Evolutionary conservation across 2,888 invertebrate species (phyloP), one percentile per base, ranked within the genome.

Genomic region (Cephus runcator): DNA sequence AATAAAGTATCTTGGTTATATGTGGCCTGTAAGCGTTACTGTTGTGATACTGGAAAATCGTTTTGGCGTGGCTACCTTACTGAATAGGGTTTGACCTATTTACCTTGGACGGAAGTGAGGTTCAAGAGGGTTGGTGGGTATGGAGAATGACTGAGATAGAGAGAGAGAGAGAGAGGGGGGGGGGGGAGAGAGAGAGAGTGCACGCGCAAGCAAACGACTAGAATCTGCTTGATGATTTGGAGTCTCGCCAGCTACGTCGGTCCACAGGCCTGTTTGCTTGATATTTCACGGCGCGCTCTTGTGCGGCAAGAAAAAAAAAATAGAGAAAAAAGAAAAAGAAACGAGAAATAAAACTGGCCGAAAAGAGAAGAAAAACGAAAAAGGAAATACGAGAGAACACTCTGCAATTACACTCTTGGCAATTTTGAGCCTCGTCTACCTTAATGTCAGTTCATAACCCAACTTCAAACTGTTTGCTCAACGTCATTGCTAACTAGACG

Each of bases 211-310:
- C 80, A 81, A 79, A 34, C 82, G 79, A 79, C 79, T 75, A 78
- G 82, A 81, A 85, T 83, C 80, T 80, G 84, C 76, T 75, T 78
- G 79, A 76, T 82, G 69, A 33, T 33, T 69, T 69, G 69, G 69
- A 86, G 79, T 69, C 68, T 74, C 76, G 83, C 85, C 85, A 85
- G 81, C 75, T 74, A 80, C 76, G 80, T 76, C 82, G 81, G 81
- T 86, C 80, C 81, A 81, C 81, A 81, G 85, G 81, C 80, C 82
- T 81, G n/a, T 33, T 73, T 35, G 34, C 79, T 77, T 79, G 77
- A 75, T 81, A 79, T 84, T 79, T 79, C 84, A 23, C 75, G 78
- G 80, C 69, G 69, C 69, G 69, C 30, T 30, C 69, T 30, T 33
- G 69, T 31, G 68, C 71, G 79, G 77, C 75, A 76, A 2, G 36